Percentiles rank a stretch among this genome's conserved stretches.
These are phyloP conservation scores for Eupsilia transversa DNA, from an alignment of 2,888 invertebrate species.

Conservation along the genomic window DNA sequence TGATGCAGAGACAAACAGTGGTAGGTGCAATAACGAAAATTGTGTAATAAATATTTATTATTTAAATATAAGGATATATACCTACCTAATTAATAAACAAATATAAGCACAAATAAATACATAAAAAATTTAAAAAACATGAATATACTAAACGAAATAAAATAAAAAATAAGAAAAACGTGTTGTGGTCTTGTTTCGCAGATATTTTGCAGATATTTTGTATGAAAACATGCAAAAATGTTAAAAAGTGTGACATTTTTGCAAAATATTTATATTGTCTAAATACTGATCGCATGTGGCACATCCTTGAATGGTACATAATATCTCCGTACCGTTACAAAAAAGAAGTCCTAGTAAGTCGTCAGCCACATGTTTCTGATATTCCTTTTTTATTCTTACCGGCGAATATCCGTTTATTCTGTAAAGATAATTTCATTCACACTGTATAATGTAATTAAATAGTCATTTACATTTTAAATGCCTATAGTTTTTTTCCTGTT, in stretches of 20 bases:
- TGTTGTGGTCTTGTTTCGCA: too few relatives aligned
- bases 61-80: too few relatives aligned
- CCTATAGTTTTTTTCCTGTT: background rate
- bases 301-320: constrained; percentile 11
- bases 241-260: background rate
- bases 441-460: background rate
- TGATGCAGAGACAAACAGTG: too few relatives aligned
- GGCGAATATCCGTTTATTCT: background rate
- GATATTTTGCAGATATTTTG: too few relatives aligned
- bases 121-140: too few relatives aligned
- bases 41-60: too few relatives aligned
- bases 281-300: background rate
- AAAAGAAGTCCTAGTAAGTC: constrained; percentile 3
- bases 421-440: background rate
- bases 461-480: background rate
- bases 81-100: too few relatives aligned
- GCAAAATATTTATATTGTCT: constrained; percentile 3
- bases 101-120: too few relatives aligned
- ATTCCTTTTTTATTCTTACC: constrained; percentile 14
- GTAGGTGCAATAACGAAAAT: too few relatives aligned
- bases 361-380: constrained; percentile 24
- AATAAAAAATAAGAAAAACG: too few relatives aligned
- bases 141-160: too few relatives aligned
- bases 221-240: constrained; percentile 14
- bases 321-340: constrained; percentile 16